phyloP scores from a whole-genome alignment of 2,888 invertebrate species.

The Diplolepis rosae region DNA sequence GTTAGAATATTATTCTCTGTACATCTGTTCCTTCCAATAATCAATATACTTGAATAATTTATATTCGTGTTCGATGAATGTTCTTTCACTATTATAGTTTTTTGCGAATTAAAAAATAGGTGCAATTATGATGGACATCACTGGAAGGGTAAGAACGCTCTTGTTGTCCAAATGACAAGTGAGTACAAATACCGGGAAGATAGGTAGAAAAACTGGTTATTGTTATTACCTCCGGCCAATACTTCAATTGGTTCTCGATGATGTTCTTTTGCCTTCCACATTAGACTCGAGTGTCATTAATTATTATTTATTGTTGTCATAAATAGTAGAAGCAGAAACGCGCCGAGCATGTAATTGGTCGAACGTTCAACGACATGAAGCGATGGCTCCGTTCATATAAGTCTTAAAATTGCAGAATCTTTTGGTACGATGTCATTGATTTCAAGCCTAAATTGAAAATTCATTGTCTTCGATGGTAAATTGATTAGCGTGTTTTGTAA shows the following conservation, averaged over 20 bases:
- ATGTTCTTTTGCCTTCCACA: background rate
- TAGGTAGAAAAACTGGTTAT: background rate
- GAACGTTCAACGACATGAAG: background rate
- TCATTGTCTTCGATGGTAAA: too few relatives aligned
- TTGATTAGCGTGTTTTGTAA: background rate
- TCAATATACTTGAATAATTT: too few relatives aligned
- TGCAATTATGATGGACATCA: background rate
- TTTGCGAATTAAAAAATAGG: background rate
- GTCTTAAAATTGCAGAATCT: background rate
- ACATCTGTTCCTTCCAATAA: background rate
- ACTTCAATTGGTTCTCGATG: background rate
- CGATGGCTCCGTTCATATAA: background rate
- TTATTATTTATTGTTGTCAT: background rate
- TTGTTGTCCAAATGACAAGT: background rate
- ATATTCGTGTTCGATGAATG: background rate
- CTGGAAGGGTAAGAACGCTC: background rate
- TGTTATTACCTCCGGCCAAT: background rate
- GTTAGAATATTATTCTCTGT: background rate
- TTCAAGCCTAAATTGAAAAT: too few relatives aligned
- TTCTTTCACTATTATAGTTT: constrained; percentile 33
- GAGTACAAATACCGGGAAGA: background rate
- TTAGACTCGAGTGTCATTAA: background rate
- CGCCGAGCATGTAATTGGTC: background rate
- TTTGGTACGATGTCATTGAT: too few relatives aligned
- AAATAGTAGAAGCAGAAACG: background rate